phyloP scores from a whole-genome alignment of 2,113 vertebrate species.

The Trogon surrucura region DNA sequence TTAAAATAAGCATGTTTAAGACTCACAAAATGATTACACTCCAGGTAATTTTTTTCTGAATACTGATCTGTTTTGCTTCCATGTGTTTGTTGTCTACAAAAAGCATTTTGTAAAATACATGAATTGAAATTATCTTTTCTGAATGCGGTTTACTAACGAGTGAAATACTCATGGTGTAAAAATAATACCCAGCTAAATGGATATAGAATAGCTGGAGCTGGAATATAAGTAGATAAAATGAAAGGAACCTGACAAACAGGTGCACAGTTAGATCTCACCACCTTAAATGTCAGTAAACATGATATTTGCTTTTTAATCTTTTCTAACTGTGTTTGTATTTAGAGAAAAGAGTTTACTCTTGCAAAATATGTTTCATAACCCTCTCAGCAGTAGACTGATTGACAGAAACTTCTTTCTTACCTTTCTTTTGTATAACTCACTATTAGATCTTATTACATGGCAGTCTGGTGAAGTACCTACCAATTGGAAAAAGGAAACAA shows the following conservation, averaged over 20 bases:
- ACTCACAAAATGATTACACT: background rate
- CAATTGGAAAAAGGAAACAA: too few species aligned
- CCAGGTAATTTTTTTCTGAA: background rate
- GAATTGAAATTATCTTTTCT: background rate
- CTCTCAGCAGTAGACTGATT: conserved; percentile 13
- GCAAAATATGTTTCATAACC: background rate
- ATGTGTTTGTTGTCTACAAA: background rate
- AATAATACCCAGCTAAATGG: background rate
- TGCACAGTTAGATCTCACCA: background rate
- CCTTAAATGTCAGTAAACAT: background rate
- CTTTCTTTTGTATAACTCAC: conserved; percentile 23
- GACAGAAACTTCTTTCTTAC: conserved; percentile 30
- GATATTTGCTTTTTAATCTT: background rate
- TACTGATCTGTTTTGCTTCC: background rate
- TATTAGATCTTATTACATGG: background rate
- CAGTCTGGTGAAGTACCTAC: too few species aligned
- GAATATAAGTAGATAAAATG: background rate
- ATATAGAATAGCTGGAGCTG: background rate
- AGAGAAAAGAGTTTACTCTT: background rate
- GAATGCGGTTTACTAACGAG: background rate
- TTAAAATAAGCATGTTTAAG: background rate
- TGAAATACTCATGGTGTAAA: background rate
- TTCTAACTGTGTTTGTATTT: background rate
- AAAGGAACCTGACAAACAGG: background rate
- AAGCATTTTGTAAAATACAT: background rate